Percentiles rank a stretch among this genome's conserved stretches.
Evolutionary conservation across 2,888 invertebrate species (phyloP).

Genomic region (Cosmia trapezina): DNA sequence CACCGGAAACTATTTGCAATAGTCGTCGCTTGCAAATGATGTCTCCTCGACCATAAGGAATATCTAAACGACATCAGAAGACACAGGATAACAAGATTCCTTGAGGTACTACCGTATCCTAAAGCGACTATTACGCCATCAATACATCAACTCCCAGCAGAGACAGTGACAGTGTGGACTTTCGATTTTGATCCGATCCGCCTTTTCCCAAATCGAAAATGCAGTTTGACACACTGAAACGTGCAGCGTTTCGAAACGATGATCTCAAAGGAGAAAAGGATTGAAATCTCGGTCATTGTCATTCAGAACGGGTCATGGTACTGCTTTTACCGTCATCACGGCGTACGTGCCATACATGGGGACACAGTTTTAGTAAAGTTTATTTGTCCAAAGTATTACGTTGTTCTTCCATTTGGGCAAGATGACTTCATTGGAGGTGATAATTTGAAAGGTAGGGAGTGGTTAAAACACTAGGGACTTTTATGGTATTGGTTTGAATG

Average conservation of each 20-base stretch:
- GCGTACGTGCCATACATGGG: conserved; percentile 53
- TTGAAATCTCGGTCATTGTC: conserved; percentile 70
- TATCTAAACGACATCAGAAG: neutral
- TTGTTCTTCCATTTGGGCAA: conserved; percentile 56
- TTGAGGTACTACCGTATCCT: neutral
- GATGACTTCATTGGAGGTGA: conserved; percentile 55
- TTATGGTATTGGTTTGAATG: conserved; percentile 29
- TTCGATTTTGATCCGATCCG: conserved; percentile 60
- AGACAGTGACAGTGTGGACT: conserved; percentile 7
- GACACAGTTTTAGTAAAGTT: conserved; percentile 55
- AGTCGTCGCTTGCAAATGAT: conserved; percentile 18
- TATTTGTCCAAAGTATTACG: conserved; percentile 66
- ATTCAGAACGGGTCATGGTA: conserved; percentile 62
- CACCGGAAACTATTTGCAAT: conserved; percentile 19
- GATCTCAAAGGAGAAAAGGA: conserved; percentile 75
- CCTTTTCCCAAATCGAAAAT: conserved; percentile 53
- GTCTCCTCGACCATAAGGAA: neutral
- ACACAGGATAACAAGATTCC: neutral
- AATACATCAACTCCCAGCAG: no score
- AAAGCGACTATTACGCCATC: neutral
- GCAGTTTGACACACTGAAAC: conserved; percentile 48
- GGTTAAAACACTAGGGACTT: conserved; percentile 28
- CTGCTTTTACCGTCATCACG: conserved; percentile 60
- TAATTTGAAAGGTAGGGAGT: conserved; percentile 39
- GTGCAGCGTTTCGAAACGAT: conserved; percentile 66